phyloP scores from a whole-genome alignment of 2,797 vertebrate species.

The Manis crassicaudata region DNA sequence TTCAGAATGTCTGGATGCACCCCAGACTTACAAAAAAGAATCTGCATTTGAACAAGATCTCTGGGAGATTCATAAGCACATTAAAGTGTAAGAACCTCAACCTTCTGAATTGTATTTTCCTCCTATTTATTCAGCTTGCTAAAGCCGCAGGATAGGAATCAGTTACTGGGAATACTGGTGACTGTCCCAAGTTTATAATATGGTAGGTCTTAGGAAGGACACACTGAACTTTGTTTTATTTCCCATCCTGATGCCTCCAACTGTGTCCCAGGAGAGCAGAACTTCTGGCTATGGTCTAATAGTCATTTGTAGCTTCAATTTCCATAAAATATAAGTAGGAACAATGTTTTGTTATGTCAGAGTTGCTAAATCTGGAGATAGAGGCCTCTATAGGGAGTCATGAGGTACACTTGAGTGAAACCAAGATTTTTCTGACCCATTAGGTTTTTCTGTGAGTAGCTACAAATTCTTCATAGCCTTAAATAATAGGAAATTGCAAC shows the following conservation, averaged over 20 bases:
- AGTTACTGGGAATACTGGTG: background rate
- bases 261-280: background rate
- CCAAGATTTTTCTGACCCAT: background rate
- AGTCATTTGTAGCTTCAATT: background rate
- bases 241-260: background rate
- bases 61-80: background rate
- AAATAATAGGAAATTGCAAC: constrained; percentile 13
- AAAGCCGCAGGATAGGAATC: background rate
- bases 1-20: background rate
- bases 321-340: constrained; percentile 29
- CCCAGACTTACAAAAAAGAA: background rate
- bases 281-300: background rate
- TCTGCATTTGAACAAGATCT: background rate
- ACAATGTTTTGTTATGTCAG: background rate
- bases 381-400: background rate
- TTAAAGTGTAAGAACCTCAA: background rate
- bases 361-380: background rate
- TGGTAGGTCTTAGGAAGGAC: background rate
- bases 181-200: background rate
- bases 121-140: constrained; percentile 14
- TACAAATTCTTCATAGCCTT: constrained; percentile 6
- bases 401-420: background rate
- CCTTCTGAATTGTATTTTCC: background rate
- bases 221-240: constrained; percentile 29
- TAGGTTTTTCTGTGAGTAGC: background rate